Base-by-base conservation (phyloP, 2,113 vertebrate genomes). In the Theristicus caerulescens region DNA sequence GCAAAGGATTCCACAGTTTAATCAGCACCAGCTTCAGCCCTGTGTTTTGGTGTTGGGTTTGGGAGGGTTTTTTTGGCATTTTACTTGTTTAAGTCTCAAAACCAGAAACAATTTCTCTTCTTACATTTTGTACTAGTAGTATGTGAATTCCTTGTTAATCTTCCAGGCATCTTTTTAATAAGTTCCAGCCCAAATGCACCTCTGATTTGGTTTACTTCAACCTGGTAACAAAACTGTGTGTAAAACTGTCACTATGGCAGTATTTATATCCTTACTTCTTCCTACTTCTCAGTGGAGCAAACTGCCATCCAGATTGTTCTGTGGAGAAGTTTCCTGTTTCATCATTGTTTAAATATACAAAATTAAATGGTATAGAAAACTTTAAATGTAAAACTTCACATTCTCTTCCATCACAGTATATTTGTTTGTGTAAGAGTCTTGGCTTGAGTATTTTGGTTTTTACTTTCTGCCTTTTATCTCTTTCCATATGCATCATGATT, bases 361-460 rank as follows among this genome's bases (percentile, higher is more conserved):
- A 83, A 26, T 67, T 58, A 77, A 92, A 69, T 31, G 11, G 12
- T 38, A n/a, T 47, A 25, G 21, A 66, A 88, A 61, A 38, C 58
- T 73, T 80, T 62, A 86, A 81, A 90, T 58, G 36, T 51, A 81
- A 66, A 73, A 73, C n/a, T 77, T 94, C 25, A 51, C 51, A 9
- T 95, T 94, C 14, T 77, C 44, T 93, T 94, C 32, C 29, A 86
- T 44, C 55, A 66, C 38, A 51, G 27, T 81, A 3, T 93, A 47
- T 94, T 92, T 96, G 64, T 94, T 97, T 96, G 32, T 82, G 20
- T 83, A 86, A 81, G 46, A 90, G 20, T 51, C 79, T 94, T 93
- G 88, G 67, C 85, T 93, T 73, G 32, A 81, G 42, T 59, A 40
- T 80, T 92, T 73, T 36, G 47, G 15, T 31, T 92, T 83, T 83